Conservation (phyloP, 2,797 vertebrate genomes). For the Eulemur rubriventer region DNA sequence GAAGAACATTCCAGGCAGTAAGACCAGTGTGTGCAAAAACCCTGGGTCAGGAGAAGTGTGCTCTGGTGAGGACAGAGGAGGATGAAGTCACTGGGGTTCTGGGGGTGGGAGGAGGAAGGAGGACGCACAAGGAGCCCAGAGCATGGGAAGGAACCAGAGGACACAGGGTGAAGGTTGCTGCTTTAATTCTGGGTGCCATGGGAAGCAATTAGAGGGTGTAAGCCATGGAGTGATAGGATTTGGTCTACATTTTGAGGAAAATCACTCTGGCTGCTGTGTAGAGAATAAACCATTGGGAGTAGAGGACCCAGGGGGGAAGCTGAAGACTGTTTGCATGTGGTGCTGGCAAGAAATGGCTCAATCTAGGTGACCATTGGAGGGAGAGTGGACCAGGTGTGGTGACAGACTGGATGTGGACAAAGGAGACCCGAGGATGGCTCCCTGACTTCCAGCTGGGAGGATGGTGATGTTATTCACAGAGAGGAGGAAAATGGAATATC, state of each 20-base stretch:
- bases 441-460: not conserved
- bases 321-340: not conserved
- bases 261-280: not conserved
- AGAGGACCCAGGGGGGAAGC: not conserved
- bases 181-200: not conserved
- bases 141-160: not conserved
- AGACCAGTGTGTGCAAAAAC: not conserved
- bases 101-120: fast-evolving
- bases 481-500: not conserved
- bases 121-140: fast-evolving
- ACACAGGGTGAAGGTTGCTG: not conserved
- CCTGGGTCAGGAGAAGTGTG: not conserved
- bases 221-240: not conserved
- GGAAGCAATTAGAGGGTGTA: not conserved
- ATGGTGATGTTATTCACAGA: not conserved
- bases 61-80: not conserved
- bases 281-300: not conserved
- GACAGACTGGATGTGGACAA: not conserved
- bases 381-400: not conserved
- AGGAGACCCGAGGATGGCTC: not conserved
- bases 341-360: not conserved
- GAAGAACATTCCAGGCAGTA: not conserved
- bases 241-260: conserved; percentile 14
- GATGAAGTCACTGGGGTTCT: too few relatives aligned
- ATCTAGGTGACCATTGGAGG: not conserved